A percentile compares a stretch with the other conserved stretches of the same genome.
phyloP scores from a whole-genome alignment of 2,888 invertebrate genomes.

The Metallyticus violacea region DNA sequence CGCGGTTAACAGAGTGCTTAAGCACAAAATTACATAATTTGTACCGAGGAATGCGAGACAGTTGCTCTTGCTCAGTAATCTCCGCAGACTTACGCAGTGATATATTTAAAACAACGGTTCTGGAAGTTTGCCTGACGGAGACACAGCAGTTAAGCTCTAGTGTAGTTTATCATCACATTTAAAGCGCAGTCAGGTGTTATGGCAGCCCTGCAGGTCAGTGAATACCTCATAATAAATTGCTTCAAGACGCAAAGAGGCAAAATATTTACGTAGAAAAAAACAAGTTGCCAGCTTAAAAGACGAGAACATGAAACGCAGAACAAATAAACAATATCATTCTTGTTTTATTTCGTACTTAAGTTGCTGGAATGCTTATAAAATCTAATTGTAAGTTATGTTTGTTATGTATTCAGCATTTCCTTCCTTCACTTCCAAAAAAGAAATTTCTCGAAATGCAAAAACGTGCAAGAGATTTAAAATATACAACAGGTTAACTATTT shows the following conservation, averaged over 20 bases:
- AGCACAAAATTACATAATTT: not conserved
- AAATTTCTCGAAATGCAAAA: no score
- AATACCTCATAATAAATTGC: not conserved
- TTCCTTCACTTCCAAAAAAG: no score
- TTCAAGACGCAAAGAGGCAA: not conserved
- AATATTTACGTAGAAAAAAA: not conserved
- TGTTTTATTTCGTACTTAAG: no score
- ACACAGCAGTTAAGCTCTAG: not conserved
- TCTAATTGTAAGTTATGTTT: no score
- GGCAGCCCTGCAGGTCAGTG: not conserved
- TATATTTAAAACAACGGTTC: not conserved
- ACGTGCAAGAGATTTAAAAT: no score
- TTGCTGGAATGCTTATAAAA: no score
- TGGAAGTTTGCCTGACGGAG: not conserved
- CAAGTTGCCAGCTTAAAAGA: not conserved
- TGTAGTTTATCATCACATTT: not conserved
- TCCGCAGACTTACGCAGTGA: not conserved
- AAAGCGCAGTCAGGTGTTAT: not conserved
- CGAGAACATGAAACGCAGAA: not conserved
- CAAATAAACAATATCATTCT: not conserved
- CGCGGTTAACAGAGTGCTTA: not conserved
- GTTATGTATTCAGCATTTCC: no score
- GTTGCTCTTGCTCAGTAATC: no score
- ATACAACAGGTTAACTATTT: no score
- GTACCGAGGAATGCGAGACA: not conserved